Conservation (phyloP, 2,888 invertebrate species). For the Oligia strigilis region DNA sequence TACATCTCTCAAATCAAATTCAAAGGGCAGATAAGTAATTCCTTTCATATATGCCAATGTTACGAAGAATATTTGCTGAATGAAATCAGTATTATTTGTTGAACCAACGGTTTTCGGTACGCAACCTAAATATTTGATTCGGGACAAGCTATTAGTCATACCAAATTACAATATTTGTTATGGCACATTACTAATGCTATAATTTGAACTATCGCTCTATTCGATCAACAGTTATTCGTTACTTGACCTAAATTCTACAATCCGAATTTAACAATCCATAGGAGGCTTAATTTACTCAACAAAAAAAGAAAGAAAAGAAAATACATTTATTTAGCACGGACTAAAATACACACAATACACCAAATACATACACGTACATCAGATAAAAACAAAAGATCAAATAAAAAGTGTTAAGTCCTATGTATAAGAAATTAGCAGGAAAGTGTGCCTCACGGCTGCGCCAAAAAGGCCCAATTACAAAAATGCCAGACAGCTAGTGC, state of each 20-base stretch:
- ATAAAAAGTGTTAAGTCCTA: too few species aligned
- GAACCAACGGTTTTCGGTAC: slow-evolving; percentile 43
- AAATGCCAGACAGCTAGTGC: too few species aligned
- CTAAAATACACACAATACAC: too few species aligned
- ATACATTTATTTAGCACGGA: too few species aligned
- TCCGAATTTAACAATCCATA: slow-evolving; percentile 37
- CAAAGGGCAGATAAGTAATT: slow-evolving; percentile 32
- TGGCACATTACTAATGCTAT: slow-evolving; percentile 54
- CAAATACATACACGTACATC: too few species aligned
- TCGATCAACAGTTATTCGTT: slow-evolving; percentile 46
- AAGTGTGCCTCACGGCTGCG: too few species aligned
- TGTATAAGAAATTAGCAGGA: too few species aligned
- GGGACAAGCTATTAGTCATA: slow-evolving; percentile 57
- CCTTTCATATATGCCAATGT: slow-evolving; percentile 24
- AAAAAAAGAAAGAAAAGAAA: neutral
- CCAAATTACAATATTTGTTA: slow-evolving; percentile 58
- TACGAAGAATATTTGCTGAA: slow-evolving; percentile 18
- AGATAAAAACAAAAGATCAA: too few species aligned
- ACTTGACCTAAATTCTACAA: slow-evolving; percentile 45
- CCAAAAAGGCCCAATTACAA: too few species aligned
- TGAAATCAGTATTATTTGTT: slow-evolving; percentile 41
- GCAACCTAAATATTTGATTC: slow-evolving; percentile 59
- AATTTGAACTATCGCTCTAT: slow-evolving; percentile 50
- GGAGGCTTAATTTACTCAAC: slow-evolving; percentile 32
- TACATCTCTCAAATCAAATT: slow-evolving; percentile 43